Conservation (phyloP, 2,888 invertebrate species). For the Tachina grossa region DNA sequence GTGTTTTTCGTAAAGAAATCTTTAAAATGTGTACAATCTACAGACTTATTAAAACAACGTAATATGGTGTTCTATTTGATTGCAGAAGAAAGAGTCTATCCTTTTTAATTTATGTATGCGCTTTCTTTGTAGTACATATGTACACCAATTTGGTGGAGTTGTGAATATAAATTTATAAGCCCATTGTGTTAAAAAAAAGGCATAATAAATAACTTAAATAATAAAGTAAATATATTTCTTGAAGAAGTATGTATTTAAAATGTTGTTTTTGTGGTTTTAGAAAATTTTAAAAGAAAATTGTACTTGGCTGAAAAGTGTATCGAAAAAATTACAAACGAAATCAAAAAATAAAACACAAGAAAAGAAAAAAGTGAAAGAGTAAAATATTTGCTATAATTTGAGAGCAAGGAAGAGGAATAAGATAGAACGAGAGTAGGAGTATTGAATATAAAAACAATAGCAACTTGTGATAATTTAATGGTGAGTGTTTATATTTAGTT, state of each 20-base stretch:
- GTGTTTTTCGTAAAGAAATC: neutral
- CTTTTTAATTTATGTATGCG: no score
- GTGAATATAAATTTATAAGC: no score
- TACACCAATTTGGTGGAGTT: no score
- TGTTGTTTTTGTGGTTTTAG: conserved; percentile 17
- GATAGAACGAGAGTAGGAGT: conserved; percentile 7
- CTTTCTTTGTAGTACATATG: no score
- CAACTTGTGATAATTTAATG: conserved; percentile 25
- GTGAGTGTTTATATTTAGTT: conserved; percentile 37
- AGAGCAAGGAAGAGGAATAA: conserved; percentile 31
- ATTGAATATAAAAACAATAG: neutral
- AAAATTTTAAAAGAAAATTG: conserved; percentile 29
- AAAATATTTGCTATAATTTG: conserved; percentile 29
- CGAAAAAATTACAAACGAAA: conserved; percentile 9
- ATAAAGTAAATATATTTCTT: conserved; percentile 1
- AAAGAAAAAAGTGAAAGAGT: conserved; percentile 44
- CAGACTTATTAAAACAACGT: no score
- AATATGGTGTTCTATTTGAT: no score
- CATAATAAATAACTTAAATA: neutral
- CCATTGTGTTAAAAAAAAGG: no score
- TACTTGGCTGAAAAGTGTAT: conserved; percentile 42
- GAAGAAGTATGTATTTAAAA: conserved; percentile 9
- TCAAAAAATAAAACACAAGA: conserved; percentile 31
- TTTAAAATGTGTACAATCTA: no score
- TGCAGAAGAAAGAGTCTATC: no score